Evolutionary conservation across 53 echinoderm and acorn worm species (phyloP).

Genomic region (Glandiceps talaboti): DNA sequence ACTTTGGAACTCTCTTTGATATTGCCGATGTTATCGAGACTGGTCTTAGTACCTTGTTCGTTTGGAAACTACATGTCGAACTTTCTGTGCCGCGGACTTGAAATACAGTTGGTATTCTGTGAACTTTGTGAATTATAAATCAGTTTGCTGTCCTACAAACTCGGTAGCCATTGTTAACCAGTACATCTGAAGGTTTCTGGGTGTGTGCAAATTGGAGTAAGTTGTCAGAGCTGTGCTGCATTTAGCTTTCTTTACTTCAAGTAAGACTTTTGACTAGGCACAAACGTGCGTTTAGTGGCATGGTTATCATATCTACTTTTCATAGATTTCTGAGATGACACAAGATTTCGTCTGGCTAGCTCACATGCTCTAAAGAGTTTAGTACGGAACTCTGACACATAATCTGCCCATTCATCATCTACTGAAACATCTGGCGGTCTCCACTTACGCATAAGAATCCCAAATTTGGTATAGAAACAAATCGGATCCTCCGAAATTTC

Average conservation of each 20-base stretch:
- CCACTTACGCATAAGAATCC: constrained; percentile 29
- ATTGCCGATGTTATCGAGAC: too few species aligned
- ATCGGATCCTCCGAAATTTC: background rate
- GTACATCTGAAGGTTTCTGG: too few species aligned
- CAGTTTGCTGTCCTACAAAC: too few species aligned
- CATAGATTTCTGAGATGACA: constrained; percentile 16
- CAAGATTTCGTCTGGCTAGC: background rate
- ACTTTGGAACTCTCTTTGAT: too few species aligned
- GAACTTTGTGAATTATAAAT: too few species aligned
- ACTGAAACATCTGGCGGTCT: constrained; percentile 17
- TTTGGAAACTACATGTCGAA: too few species aligned
- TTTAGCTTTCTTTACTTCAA: too few species aligned
- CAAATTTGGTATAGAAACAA: constrained; percentile 8
- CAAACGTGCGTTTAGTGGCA: constrained; percentile 19
- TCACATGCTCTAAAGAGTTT: background rate
- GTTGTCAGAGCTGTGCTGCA: too few species aligned
- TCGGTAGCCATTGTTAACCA: too few species aligned
- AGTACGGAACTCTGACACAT: background rate
- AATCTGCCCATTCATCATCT: constrained; percentile 14
- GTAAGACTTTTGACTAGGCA: constrained; percentile 31
- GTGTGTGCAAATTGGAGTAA: too few species aligned
- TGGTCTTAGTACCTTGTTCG: too few species aligned
- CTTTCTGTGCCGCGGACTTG: constrained; percentile 12
- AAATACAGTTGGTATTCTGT: too few species aligned
- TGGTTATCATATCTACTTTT: constrained; percentile 33